Percentiles rank a stretch among this genome's conserved stretches.
phyloP scores from a whole-genome alignment of 2,113 vertebrate species.

The Oreamnos americanus region DNA sequence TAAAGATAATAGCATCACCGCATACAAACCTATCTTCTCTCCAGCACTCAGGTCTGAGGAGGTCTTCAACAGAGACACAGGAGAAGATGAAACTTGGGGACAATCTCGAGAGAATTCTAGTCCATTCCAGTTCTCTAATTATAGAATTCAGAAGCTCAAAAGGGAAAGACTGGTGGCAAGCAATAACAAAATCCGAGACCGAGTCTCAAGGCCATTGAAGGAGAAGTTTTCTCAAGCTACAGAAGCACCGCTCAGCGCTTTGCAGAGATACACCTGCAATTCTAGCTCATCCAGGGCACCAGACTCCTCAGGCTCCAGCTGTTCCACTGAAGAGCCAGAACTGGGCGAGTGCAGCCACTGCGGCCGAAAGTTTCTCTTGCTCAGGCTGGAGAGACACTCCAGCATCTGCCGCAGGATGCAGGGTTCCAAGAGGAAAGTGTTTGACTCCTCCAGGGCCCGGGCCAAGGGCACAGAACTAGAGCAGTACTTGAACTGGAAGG shows the following conservation, averaged over 20 bases:
- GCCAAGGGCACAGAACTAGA: slow-evolving; percentile 86
- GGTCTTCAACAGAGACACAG: not conserved
- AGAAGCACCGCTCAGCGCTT: slow-evolving; percentile 18
- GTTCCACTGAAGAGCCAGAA: not conserved
- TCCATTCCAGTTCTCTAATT: slow-evolving; percentile 31
- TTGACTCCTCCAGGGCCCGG: slow-evolving; percentile 84
- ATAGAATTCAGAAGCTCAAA: slow-evolving; percentile 65
- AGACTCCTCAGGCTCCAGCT: not conserved
- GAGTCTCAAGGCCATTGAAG: not conserved
- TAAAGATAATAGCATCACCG: not conserved
- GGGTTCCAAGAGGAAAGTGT: slow-evolving; percentile 82
- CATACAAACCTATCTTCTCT: not conserved
- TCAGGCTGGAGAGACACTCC: slow-evolving; percentile 85
- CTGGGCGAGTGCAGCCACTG: slow-evolving; percentile 84
- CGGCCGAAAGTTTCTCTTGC: slow-evolving; percentile 80
- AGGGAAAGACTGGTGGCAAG: slow-evolving; percentile 67
- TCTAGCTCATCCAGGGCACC: not conserved
- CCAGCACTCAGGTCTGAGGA: not conserved
- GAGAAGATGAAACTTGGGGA: not conserved
- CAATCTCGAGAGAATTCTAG: slow-evolving; percentile 37
- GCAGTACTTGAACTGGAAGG: slow-evolving; percentile 80
- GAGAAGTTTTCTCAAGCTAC: not conserved
- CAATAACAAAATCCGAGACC: slow-evolving; percentile 69
- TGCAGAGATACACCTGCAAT: not conserved
- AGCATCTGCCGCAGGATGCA: slow-evolving; percentile 83